Conservation (phyloP, 2,113 vertebrate species). For the Cynopterus brachyotis region DNA sequence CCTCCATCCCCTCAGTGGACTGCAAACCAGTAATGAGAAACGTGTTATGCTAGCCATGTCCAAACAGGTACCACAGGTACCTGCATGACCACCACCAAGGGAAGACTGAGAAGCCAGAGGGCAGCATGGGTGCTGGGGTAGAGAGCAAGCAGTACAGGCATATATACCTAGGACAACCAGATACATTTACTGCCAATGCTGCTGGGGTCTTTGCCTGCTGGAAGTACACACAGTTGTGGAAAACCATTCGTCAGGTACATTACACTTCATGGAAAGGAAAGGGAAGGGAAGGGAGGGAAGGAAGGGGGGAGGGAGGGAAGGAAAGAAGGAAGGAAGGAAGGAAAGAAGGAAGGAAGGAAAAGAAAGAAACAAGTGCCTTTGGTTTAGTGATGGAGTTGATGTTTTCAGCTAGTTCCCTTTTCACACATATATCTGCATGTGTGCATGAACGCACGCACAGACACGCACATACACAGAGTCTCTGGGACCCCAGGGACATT, state of each 20-base stretch:
- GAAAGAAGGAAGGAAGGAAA: no score
- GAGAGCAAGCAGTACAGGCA: not conserved
- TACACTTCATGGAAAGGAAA: no score
- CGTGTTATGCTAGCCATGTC: not conserved
- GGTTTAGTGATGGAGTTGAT: not conserved
- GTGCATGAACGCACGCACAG: not conserved
- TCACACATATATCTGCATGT: not conserved
- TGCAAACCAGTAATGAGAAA: not conserved
- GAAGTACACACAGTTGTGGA: not conserved
- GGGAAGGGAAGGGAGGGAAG: no score
- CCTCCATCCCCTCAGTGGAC: not conserved
- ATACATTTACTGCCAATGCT: not conserved
- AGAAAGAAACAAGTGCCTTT: not conserved
- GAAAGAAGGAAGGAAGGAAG: no score
- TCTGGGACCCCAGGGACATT: not conserved
- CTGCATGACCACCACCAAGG: not conserved
- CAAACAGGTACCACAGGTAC: not conserved
- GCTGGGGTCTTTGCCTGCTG: not conserved
- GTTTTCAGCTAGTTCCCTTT: not conserved
- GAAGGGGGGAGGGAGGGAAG: no score
- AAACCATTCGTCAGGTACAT: not conserved
- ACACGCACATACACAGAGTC: not conserved
- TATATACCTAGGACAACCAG: not conserved
- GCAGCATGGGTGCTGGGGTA: not conserved
- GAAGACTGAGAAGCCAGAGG: not conserved